Evolutionary conservation across 2,888 invertebrate species (phyloP), one percentile per base, ranked within the genome.

Genomic region (Mycogona germanica): DNA sequence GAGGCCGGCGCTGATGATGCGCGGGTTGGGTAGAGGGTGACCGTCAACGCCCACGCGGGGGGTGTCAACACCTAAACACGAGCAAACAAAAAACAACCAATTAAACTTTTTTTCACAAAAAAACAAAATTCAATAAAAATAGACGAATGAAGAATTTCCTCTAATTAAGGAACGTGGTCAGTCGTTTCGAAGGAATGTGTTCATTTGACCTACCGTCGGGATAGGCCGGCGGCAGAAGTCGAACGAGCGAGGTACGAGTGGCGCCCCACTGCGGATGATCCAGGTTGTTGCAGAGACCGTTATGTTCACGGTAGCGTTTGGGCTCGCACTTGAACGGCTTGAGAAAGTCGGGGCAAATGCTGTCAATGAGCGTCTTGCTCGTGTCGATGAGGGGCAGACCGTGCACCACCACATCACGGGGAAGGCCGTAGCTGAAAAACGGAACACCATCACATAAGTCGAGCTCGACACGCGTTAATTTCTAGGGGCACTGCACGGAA

Each of bases 181-280:
- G n/a, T n/a, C n/a, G n/a, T n/a, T n/a, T n/a, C n/a, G n/a, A n/a
- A n/a, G n/a, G n/a, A n/a, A n/a, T n/a, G n/a, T n/a, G n/a, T n/a
- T n/a, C n/a, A n/a, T n/a, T n/a, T n/a, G 12, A 9, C 32, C 23
- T 58, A 65, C 67, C 67, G 54, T 67, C 63, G n/a, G 63, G 60
- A 53, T 65, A 67, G 37, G 60, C 63, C 9, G 66, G 65, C 2
- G 65, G 61, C 32, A 67, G 55, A 17, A 64, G 61, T 29, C 66
- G 54, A 41, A 64, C 64, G 51, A 66, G 64, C 5, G 64, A 59
- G 14, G 87, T 78, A 68, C 84, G 81, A 2, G 82, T 79, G 14
- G 89, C 81, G 1, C 89, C 91, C 89, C 89, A 91, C 0, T 87
- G 86, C 0, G 91, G 91, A 70, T 89, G 82, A 58, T 84, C 78